Evolutionary conservation across 2,888 invertebrate genomes (phyloP), one percentile per base, ranked within the genome.

Genomic region (Acleris laterana): DNA sequence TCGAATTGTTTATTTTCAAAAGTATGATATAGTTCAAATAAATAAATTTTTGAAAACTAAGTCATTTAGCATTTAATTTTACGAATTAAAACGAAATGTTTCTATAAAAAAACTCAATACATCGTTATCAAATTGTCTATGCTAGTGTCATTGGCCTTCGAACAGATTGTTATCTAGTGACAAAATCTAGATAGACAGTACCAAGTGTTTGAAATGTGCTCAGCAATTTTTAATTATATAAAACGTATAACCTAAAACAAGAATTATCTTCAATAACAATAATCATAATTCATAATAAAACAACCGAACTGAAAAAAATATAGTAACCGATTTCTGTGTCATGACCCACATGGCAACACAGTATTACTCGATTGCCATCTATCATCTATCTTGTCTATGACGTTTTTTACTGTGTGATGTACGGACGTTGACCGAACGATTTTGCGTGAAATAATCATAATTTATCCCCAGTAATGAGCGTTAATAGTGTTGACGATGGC

Each of bases 401-500:
- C 32, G 20, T 56, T 48, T 52, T 51, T 38, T 49, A 46, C 19
- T 56, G 46, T 50, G 55, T 57, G 57, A 52, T 44, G 60, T 42
- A 49, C 38, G 57, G 57, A 52, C 62, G 17, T 57, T 62, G 52
- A 55, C 67, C 59, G 62, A 48, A 49, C 17, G 46, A 19, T 58
- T 62, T 53, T 22, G 52, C 42, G 53, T 62, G 58, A 55, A 62
- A 55, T 59, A 53, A 55, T 59, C n/a, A 20, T 42, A 51, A 53
- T 58, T 58, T 48, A 48, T 28, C 17, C 53, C 51, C 64, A 70
- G 76, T 67, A 58, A 92, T 91, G 90, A 88, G 80, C 74, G 69
- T 75, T 63, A 82, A 78, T 66, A 80, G 70, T 71, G 68, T 71
- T 46, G 84, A 83, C 62, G 86, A 89, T 49, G 85, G 85, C 60